Evolutionary conservation across 1,140 invertebrate genomes (phyloP).

Genomic region (Luehdorfia chinensis): DNA sequence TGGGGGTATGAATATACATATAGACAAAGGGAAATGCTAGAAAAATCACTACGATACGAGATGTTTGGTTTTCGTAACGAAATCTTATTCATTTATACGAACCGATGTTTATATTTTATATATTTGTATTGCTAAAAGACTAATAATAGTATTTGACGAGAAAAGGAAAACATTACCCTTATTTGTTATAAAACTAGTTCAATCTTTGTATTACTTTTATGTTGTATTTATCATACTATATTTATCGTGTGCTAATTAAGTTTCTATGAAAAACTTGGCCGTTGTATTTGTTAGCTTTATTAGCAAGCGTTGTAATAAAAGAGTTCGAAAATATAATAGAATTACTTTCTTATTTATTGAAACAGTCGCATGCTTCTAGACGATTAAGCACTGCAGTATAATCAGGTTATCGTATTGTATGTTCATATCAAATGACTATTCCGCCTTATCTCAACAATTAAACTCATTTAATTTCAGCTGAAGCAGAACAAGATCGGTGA

Average conservation of each 20-base stretch:
- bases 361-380: constrained; percentile 51
- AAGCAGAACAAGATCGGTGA: constrained; percentile 5
- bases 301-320: constrained; percentile 42
- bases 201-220: neutral
- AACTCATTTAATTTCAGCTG: constrained; percentile 3
- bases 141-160: too few relatives aligned
- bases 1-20: too few relatives aligned
- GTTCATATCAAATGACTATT: constrained; percentile 13
- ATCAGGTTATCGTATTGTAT: constrained; percentile 39
- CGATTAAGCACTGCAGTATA: constrained; percentile 40
- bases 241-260: neutral
- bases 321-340: constrained; percentile 58
- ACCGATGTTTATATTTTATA: too few relatives aligned
- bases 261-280: neutral
- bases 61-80: too few relatives aligned
- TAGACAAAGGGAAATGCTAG: too few relatives aligned
- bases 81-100: too few relatives aligned
- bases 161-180: too few relatives aligned
- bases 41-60: too few relatives aligned
- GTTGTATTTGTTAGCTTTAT: constrained; percentile 34
- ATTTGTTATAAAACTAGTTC: neutral
- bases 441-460: constrained; percentile 3
- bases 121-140: too few relatives aligned
- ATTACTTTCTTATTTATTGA: constrained; percentile 48
- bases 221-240: neutral